Evolutionary conservation across 2,888 invertebrate species (phyloP).

Genomic region (Euphydryas editha): DNA sequence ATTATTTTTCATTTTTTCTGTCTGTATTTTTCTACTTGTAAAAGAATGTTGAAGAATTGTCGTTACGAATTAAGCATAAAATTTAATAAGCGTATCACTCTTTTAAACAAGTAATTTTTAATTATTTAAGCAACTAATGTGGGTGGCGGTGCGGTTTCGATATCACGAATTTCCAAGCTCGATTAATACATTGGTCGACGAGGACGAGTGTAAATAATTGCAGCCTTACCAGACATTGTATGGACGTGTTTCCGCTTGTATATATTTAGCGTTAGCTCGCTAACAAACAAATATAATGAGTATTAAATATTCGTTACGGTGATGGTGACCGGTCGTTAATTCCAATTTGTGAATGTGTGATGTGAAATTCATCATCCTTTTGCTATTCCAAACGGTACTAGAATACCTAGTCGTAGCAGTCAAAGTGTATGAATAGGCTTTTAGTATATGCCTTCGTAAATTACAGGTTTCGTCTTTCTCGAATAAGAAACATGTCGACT

Average conservation of each 20-base stretch:
- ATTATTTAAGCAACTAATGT: conserved; percentile 1
- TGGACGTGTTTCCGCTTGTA: neutral
- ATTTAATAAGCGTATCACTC: neutral
- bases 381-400: too few relatives aligned
- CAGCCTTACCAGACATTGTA: conserved; percentile 7
- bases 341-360: too few relatives aligned
- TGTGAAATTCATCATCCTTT: too few relatives aligned
- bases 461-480: too few relatives aligned
- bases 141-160: conserved; percentile 1
- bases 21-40: neutral
- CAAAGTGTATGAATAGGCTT: too few relatives aligned
- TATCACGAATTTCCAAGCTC: conserved; percentile 9
- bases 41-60: neutral
- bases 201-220: conserved; percentile 19
- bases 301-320: neutral
- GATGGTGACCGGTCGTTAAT: neutral
- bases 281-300: neutral
- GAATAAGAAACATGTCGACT: too few relatives aligned
- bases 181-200: conserved; percentile 14
- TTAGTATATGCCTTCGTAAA: too few relatives aligned
- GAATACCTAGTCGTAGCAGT: too few relatives aligned
- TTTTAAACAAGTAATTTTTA: neutral
- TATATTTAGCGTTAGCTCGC: neutral
- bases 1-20: too few relatives aligned
- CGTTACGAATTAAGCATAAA: neutral